Conservation (phyloP, 2,113 vertebrate genomes). For the Meles meles region DNA sequence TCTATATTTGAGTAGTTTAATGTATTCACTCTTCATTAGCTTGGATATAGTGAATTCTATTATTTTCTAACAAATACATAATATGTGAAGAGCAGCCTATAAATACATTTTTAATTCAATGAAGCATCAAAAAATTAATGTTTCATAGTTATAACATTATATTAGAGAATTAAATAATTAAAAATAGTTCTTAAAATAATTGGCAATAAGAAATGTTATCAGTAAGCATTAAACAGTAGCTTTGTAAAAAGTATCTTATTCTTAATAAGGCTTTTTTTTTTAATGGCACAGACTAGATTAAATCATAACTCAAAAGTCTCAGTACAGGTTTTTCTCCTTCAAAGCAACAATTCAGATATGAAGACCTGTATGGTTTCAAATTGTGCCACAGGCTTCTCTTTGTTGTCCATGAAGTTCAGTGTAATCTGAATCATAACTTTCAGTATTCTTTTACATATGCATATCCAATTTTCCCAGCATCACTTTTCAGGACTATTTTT, state of each 20-base stretch:
- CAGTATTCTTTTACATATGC: background rate
- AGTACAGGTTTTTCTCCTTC: background rate
- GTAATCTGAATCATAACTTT: background rate
- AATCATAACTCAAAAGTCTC: background rate
- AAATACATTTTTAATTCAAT: background rate
- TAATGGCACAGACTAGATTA: background rate
- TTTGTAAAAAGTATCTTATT: background rate
- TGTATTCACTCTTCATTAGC: background rate
- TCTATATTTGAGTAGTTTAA: background rate
- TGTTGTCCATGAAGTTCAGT: background rate
- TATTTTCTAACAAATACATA: background rate
- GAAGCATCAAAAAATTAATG: background rate
- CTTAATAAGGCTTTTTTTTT: background rate
- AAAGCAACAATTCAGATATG: background rate
- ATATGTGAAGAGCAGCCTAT: background rate
- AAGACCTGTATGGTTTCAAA: background rate
- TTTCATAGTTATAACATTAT: background rate
- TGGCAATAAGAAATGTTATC: background rate
- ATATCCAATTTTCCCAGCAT: background rate
- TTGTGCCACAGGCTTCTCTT: background rate
- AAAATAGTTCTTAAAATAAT: background rate
- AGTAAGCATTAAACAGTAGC: background rate
- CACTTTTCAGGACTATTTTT: background rate
- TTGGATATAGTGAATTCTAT: background rate
- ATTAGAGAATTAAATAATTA: background rate